phyloP scores from a whole-genome alignment of 2,888 invertebrate species.

The Pachliopta kotzebuea region DNA sequence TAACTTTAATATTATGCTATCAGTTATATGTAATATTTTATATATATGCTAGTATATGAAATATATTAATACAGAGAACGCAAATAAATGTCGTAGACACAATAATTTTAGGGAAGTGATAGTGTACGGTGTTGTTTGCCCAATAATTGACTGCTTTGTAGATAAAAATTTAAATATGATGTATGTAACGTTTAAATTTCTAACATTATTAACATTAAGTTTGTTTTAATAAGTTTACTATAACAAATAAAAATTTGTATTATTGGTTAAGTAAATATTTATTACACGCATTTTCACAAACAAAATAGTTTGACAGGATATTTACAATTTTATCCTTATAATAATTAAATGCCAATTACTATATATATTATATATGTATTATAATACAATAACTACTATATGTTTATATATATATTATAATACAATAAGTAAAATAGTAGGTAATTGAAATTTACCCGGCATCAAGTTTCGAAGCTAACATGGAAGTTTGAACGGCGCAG shows the following conservation, averaged over 20 bases:
- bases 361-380: not conserved
- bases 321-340: not conserved
- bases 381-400: too few relatives aligned
- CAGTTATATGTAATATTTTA: too few relatives aligned
- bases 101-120: not conserved
- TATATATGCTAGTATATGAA: too few relatives aligned
- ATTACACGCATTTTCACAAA: too few relatives aligned
- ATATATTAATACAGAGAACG: not conserved
- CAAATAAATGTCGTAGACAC: not conserved
- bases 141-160: not conserved
- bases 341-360: not conserved
- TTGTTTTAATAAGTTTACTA: too few relatives aligned
- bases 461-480: conserved; percentile 30
- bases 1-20: too few relatives aligned
- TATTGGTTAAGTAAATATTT: too few relatives aligned
- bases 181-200: not conserved
- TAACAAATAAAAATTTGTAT: too few relatives aligned
- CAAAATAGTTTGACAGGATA: too few relatives aligned
- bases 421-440: conserved; percentile 23
- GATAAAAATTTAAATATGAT: not conserved
- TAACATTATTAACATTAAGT: not conserved
- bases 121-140: not conserved
- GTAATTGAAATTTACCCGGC: conserved; percentile 27
- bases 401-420: not conserved
- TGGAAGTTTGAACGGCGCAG: conserved; percentile 28